phyloP scores from a whole-genome alignment of 2,113 vertebrate species.

The Pogonocichla stellata region DNA sequence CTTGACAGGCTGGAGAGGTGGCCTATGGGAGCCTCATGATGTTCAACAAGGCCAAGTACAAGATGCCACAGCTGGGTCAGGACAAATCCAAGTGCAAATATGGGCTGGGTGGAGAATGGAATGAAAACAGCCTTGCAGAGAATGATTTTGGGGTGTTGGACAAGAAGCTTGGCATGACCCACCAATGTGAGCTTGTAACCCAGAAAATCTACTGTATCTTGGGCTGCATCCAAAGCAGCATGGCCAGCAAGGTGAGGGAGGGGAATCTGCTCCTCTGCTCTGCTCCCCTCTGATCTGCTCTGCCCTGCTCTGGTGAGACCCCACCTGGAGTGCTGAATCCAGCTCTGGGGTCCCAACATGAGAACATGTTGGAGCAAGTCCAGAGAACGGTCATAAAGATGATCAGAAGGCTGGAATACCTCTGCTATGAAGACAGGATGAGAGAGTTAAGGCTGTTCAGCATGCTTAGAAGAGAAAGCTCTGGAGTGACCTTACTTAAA shows the following conservation, averaged over 20 bases:
- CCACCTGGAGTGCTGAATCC: neutral
- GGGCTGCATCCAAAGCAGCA: neutral
- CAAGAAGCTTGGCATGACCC: neutral
- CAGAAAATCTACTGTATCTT: neutral
- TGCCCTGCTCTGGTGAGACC: neutral
- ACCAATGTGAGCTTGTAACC: neutral
- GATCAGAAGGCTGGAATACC: neutral
- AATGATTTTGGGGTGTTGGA: rapidly evolving
- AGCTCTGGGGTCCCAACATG: neutral
- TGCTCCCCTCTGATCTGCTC: neutral
- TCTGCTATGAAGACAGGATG: neutral
- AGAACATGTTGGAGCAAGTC: neutral
- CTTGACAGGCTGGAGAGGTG: neutral
- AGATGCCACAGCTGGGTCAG: neutral
- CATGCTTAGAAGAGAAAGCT: neutral
- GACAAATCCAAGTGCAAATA: neutral
- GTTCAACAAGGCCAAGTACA: neutral
- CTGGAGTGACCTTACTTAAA: neutral
- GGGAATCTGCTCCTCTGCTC: neutral
- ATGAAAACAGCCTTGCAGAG: neutral
- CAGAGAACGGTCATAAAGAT: neutral
- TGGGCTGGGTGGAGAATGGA: neutral
- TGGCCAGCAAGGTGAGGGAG: neutral
- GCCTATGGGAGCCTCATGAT: neutral
- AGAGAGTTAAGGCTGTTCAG: neutral